phyloP scores from a whole-genome alignment of 2,797 vertebrate genomes.

The Arrhamphus sclerolepis region DNA sequence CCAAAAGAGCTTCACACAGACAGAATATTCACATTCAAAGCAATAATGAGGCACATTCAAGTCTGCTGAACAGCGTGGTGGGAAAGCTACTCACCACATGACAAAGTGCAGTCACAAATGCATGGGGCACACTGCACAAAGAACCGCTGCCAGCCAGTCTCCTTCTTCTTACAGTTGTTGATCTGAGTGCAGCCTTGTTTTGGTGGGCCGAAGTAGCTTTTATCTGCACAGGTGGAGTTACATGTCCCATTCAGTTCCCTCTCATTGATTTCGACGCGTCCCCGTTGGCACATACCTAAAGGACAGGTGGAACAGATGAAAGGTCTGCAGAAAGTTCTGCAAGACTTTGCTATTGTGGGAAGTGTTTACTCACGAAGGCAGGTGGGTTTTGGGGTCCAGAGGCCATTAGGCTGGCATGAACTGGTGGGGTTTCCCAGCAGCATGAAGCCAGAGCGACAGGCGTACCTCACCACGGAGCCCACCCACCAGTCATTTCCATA shows the following conservation, averaged over 20 bases:
- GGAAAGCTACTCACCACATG: slow-evolving; percentile 73
- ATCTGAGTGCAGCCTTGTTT: slow-evolving; percentile 79
- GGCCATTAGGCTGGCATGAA: slow-evolving; percentile 78
- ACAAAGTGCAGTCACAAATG: slow-evolving; percentile 83
- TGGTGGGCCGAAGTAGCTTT: slow-evolving; percentile 71
- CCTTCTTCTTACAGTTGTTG: slow-evolving; percentile 81
- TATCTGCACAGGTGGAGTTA: slow-evolving; percentile 79
- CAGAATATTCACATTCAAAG: slow-evolving; percentile 3
- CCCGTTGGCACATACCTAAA: slow-evolving; percentile 82
- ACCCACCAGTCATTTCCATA: slow-evolving; percentile 87
- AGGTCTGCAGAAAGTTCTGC: neutral
- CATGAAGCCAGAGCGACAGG: slow-evolving; percentile 83
- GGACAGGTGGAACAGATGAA: neutral
- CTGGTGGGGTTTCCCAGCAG: slow-evolving; percentile 81
- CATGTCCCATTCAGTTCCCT: slow-evolving; percentile 78
- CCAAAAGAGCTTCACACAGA: slow-evolving; percentile 3
- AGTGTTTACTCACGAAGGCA: slow-evolving; percentile 82
- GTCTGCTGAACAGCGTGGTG: neutral
- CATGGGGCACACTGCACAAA: slow-evolving; percentile 81
- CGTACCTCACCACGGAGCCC: slow-evolving; percentile 84
- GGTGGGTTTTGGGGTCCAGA: slow-evolving; percentile 82
- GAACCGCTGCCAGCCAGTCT: slow-evolving; percentile 83
- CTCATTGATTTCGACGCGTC: slow-evolving; percentile 81
- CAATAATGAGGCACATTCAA: slow-evolving; percentile 14
- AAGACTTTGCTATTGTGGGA: neutral